These are phyloP conservation scores for Microtus montanus DNA, from an alignment of 2,113 vertebrate species.

Conservation along the genomic window DNA sequence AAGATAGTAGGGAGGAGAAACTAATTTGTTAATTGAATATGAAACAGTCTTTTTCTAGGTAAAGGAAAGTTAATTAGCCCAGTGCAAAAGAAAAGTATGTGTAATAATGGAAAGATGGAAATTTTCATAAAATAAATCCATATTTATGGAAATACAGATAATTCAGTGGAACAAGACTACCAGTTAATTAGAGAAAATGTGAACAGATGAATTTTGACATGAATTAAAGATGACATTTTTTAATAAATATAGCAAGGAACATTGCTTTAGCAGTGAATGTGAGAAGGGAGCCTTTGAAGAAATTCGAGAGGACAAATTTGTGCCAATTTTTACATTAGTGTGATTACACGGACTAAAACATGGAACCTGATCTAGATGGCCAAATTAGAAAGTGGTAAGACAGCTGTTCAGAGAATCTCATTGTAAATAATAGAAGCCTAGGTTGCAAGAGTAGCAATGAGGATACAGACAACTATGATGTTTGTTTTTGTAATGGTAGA, in stretches of 20 bases:
- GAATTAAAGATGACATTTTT: not conserved
- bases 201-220: constrained; percentile 43
- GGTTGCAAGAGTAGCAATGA: not conserved
- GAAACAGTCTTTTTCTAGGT: not conserved
- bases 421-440: not conserved
- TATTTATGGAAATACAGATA: not conserved
- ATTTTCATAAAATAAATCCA: not conserved
- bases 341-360: not conserved
- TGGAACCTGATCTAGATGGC: not conserved
- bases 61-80: not conserved
- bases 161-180: not conserved
- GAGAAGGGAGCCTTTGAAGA: constrained; percentile 1
- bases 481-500: not conserved
- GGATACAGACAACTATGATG: not conserved
- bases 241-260: not conserved
- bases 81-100: not conserved
- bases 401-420: constrained; percentile 1
- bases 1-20: not conserved
- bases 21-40: not conserved
- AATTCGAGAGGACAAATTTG: not conserved
- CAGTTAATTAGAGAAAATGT: not conserved
- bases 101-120: not conserved
- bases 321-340: constrained; percentile 54
- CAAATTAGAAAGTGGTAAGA: not conserved
- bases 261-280: not conserved